Percentiles rank a stretch among this genome's conserved stretches.
Conservation (phyloP, 2,888 invertebrate genomes). For the Apomyelois bistriatella region DNA sequence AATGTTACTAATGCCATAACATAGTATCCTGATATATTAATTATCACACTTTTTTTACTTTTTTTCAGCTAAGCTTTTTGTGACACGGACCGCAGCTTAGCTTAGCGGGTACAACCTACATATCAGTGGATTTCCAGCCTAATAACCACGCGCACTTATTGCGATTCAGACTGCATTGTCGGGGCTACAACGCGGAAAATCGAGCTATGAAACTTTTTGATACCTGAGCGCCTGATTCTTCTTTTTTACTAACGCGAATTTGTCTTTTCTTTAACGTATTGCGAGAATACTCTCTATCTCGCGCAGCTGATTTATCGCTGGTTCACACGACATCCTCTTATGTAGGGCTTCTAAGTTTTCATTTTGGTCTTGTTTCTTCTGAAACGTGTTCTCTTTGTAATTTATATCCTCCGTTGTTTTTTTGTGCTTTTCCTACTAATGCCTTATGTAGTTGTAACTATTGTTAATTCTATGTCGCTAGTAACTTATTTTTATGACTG, state of each 20-base stretch:
- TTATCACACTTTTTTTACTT: no score
- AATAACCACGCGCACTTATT: slow-evolving; percentile 33
- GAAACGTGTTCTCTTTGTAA: slow-evolving; percentile 2
- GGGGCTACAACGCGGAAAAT: slow-evolving; percentile 35
- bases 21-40: no score
- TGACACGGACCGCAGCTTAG: not conserved
- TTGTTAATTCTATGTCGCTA: not conserved
- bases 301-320: slow-evolving; percentile 11
- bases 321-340: slow-evolving; percentile 14
- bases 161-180: slow-evolving; percentile 46
- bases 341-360: slow-evolving; percentile 10
- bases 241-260: slow-evolving; percentile 25
- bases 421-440: not conserved
- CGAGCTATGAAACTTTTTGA: slow-evolving; percentile 32
- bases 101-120: not conserved
- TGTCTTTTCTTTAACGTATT: slow-evolving; percentile 19
- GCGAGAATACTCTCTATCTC: slow-evolving; percentile 12
- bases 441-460: not conserved
- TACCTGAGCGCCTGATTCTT: slow-evolving; percentile 28
- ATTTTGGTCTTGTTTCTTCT: slow-evolving; percentile 10
- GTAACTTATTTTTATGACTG: slow-evolving; percentile 7
- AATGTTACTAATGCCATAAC: no score
- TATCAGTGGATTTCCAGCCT: not conserved
- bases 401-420: not conserved
- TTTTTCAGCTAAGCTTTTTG: no score